phyloP scores from a whole-genome alignment of 1,140 invertebrate genomes.

The Neodiprion pinetum region DNA sequence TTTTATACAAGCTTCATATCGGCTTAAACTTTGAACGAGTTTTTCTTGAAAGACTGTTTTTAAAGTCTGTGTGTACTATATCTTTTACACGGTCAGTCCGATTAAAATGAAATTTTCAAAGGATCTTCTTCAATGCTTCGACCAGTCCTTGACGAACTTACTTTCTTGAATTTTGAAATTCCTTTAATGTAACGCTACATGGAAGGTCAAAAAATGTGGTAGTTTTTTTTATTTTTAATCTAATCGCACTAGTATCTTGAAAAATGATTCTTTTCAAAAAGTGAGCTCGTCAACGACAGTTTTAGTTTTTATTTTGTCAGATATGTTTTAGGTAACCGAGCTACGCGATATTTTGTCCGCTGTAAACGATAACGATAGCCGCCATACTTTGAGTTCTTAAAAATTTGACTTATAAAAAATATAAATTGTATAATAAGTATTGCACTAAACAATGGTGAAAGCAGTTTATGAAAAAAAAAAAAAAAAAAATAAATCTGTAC shows the following conservation, averaged over 20 bases:
- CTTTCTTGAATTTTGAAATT: constrained; percentile 10
- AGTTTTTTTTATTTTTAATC: not conserved
- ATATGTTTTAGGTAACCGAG: no score
- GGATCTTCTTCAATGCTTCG: not conserved
- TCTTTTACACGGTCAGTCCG: not conserved
- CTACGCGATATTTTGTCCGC: no score
- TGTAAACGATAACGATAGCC: no score
- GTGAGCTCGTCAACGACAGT: no score
- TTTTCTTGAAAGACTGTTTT: constrained; percentile 10
- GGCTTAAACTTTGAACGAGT: not conserved
- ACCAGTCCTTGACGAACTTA: not conserved
- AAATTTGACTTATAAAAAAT: not conserved
- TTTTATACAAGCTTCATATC: not conserved
- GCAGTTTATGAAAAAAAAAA: not conserved
- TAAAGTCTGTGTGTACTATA: not conserved
- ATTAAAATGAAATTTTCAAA: not conserved
- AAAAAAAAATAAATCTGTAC: not conserved
- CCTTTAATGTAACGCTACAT: no score
- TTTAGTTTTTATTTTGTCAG: no score
- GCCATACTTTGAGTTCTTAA: not conserved
- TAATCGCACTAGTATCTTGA: no score
- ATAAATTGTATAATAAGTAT: not conserved
- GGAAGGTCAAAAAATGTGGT: no score
- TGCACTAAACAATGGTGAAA: not conserved
- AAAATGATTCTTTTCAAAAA: no score